Conservation (phyloP, 2,888 invertebrate species). For the Drosophila anomelani region DNA sequence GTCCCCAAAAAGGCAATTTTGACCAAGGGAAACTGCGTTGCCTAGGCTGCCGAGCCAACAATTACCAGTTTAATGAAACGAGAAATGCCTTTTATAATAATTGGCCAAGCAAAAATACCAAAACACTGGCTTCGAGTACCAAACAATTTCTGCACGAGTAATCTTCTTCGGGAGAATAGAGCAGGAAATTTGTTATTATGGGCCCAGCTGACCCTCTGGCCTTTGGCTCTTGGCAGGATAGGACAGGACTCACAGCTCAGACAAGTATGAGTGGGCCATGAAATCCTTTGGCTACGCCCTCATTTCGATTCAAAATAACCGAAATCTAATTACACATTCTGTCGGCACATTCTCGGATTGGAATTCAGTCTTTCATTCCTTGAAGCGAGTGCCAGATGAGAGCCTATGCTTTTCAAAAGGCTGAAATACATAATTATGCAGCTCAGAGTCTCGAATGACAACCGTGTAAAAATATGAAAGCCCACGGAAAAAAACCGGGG, state of each 20-base stretch:
- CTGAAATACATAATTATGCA: conserved; percentile 64
- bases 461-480: conserved; percentile 43
- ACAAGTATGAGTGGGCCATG: conserved; percentile 4
- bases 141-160: conserved; percentile 36
- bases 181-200: conserved; percentile 20
- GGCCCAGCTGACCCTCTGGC: conserved; percentile 7
- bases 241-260: neutral
- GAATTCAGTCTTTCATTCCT: conserved; percentile 11
- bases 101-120: conserved; percentile 47
- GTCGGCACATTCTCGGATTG: conserved; percentile 5
- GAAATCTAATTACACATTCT: conserved; percentile 44
- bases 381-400: conserved; percentile 7
- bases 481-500: conserved; percentile 15
- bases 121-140: conserved; percentile 25
- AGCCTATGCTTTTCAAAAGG: conserved; percentile 26
- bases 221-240: conserved; percentile 1
- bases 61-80: conserved; percentile 69
- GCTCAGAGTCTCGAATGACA: conserved; percentile 51
- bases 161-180: conserved; percentile 12
- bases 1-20: conserved; percentile 44
- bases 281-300: conserved; percentile 13
- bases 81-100: conserved; percentile 67
- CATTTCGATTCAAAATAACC: conserved; percentile 14
- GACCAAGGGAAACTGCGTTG: conserved; percentile 20
- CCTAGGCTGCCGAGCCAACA: conserved; percentile 45